Conservation (phyloP, 2,797 vertebrate genomes). For the Sebastes diploproa region DNA sequence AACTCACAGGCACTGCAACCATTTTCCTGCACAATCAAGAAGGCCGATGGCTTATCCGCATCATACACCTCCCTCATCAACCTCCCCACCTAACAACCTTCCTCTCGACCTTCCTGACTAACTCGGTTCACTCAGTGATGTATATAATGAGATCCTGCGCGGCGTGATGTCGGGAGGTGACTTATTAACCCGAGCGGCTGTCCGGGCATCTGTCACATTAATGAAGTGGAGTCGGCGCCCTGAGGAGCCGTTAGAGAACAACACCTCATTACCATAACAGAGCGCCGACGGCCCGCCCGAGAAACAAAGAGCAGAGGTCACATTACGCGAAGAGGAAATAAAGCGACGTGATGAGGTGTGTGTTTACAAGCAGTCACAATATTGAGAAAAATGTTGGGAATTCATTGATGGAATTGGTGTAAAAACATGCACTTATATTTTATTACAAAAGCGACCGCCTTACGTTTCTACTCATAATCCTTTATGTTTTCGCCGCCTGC, state of each 20-base stretch:
- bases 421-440: neutral
- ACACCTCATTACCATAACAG: slow-evolving; percentile 56
- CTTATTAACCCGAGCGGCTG: slow-evolving; percentile 38
- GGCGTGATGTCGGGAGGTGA: slow-evolving; percentile 12
- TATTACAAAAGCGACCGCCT: neutral
- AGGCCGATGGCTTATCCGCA: rapidly evolving
- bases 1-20: rapidly evolving
- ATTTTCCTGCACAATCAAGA: neutral
- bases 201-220: slow-evolving; percentile 50
- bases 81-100: neutral
- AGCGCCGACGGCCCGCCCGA: neutral
- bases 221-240: slow-evolving; percentile 41
- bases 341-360: slow-evolving; percentile 24
- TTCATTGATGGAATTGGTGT: neutral
- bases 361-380: neutral
- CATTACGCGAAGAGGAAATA: slow-evolving; percentile 10
- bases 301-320: slow-evolving; percentile 34
- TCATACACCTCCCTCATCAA: neutral
- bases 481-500: neutral
- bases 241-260: slow-evolving; percentile 1
- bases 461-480: neutral
- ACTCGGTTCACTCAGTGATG: neutral
- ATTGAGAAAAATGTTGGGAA: neutral
- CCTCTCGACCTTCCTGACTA: neutral
- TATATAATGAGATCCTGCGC: slow-evolving; percentile 18